Base-by-base conservation (phyloP, 1,140 invertebrate genomes). In the Drosophila teissieri region DNA sequence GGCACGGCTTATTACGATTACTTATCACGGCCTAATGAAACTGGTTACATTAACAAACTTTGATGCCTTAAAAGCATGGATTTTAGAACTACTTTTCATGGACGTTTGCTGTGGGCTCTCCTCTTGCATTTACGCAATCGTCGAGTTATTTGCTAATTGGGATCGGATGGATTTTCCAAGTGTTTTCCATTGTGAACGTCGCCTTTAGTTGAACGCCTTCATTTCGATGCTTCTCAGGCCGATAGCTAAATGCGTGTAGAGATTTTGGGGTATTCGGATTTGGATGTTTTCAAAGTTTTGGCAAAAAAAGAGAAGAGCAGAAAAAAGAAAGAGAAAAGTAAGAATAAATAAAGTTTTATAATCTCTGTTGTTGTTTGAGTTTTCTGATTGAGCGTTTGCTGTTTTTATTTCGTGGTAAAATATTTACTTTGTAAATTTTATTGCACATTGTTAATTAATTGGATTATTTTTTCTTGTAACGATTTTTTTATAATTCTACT, bases 261-360 rank as follows among this genome's bases (percentile, higher is more conserved):
- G 34, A 56, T 73, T 63, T 57, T 58, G 44, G n/a, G 46, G 19
- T 63, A 70, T 68, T 62, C 11, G 11, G 63, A 53, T 22, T 57
- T 55, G 31, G 46, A 52, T 56, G 56, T 49, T 45, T 45, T 36
- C 8, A 69, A 70, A 63, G 54, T 60, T 67, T 69, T 64, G 56
- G 58, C 56, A 70, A 83, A 83, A 80, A 86, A 84, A 73, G 84
- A 89, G 77, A 72, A 78, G 74, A 78, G 67, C 56, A 89, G 85
- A 89, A 80, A 80, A 89, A 89, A 88, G 83, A 84, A 84, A 89
- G 80, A 89, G 80, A 89, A 88, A 89, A 89, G 76, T 78, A 84
- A 79, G 67, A 88, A 82, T 86, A 86, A 89, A 89, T 89, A 84
- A 84, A 80, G 48, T 80, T 89, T 80, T 89, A 78, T 84, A 74